Percentiles rank a stretch among this genome's conserved stretches.
phyloP scores from a whole-genome alignment of 2,888 invertebrate species.

The Gastracanthus pulcherrimus region DNA sequence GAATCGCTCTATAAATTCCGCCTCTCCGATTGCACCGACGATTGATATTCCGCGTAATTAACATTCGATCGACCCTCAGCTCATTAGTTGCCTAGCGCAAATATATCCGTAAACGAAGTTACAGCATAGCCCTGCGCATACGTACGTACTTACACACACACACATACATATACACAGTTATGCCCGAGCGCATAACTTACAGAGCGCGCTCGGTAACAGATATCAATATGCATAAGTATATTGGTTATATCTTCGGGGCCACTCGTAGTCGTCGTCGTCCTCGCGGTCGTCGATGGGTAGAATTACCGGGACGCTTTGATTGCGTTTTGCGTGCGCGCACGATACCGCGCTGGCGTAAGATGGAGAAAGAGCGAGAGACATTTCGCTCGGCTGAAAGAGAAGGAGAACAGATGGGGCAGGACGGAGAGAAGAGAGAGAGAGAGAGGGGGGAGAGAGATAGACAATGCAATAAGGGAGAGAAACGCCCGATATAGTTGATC shows the following conservation, averaged over 20 bases:
- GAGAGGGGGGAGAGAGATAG: conserved; percentile 6
- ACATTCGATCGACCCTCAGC: conserved; percentile 34
- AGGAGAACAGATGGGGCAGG: background rate
- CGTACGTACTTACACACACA: no score
- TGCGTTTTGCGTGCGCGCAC: conserved; percentile 32
- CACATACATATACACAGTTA: background rate
- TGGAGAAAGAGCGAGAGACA: background rate
- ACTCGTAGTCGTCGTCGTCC: no score
- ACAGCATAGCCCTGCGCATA: background rate
- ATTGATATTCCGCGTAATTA: conserved; percentile 27
- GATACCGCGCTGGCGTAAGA: background rate
- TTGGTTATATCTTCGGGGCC: conserved; percentile 24
- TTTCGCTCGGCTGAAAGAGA: no score
- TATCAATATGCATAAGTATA: conserved; percentile 50
- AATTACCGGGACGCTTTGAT: conserved; percentile 44
- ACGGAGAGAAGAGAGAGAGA: background rate
- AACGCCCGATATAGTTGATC: conserved; percentile 67
- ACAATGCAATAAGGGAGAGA: conserved; percentile 65
- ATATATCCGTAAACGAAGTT: conserved; percentile 39
- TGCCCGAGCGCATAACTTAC: background rate
- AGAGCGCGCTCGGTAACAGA: background rate
- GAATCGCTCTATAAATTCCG: background rate
- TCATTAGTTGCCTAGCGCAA: conserved; percentile 28
- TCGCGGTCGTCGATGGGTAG: conserved; percentile 2
- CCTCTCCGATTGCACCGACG: background rate